These are phyloP conservation scores for Drosophila kurseongensis DNA, from an alignment of 1,140 invertebrate genomes.

Conservation along the genomic window DNA sequence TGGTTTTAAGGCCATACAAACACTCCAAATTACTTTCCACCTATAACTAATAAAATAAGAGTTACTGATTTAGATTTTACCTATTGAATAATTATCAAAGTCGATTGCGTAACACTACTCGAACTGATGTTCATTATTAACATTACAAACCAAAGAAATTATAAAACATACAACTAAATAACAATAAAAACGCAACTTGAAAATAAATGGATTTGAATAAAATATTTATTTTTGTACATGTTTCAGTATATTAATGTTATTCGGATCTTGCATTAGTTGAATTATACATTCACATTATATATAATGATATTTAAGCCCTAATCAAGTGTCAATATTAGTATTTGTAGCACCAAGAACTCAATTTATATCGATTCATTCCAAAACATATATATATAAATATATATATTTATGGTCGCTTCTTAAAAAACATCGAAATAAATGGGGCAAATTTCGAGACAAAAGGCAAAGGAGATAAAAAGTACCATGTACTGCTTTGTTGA, in stretches of 20 bases:
- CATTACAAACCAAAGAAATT: constrained; percentile 3
- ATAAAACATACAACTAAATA: constrained; percentile 13
- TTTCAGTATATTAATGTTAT: constrained; percentile 34
- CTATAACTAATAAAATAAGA: constrained; percentile 73
- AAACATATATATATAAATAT: not conserved
- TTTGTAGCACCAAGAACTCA: constrained; percentile 23
- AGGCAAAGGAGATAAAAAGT: constrained; percentile 8
- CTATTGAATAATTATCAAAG: not conserved
- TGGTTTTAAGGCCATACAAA: constrained; percentile 13
- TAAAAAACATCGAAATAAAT: constrained; percentile 12
- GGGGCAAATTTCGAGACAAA: not conserved
- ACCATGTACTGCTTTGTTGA: constrained; percentile 18
- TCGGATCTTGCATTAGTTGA: constrained; percentile 7
- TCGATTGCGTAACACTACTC: not conserved
- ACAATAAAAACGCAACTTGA: constrained; percentile 26
- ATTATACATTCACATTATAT: constrained; percentile 11
- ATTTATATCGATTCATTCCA: constrained; percentile 2
- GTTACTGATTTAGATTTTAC: constrained; percentile 19
- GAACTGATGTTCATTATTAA: constrained; percentile 24
- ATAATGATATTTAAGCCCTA: constrained; percentile 10
- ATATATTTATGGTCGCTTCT: not conserved
- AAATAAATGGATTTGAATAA: constrained; percentile 34
- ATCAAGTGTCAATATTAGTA: constrained; percentile 15
- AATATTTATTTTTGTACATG: constrained; percentile 69
- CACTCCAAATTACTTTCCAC: constrained; percentile 66